Conservation (phyloP, 1,140 invertebrate species). For the Drosophila sulfurigaster region DNA sequence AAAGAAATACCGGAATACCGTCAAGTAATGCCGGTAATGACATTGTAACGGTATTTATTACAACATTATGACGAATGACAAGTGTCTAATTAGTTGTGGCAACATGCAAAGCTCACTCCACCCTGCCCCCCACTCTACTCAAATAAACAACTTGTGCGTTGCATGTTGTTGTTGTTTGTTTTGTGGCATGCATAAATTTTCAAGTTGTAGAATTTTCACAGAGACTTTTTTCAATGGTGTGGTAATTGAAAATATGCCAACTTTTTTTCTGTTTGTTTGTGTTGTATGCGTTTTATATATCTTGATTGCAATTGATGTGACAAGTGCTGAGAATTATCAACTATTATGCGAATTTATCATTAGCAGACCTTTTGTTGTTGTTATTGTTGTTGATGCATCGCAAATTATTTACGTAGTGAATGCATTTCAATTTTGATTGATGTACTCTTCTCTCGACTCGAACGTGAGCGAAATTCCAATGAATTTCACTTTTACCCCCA, state of each 20-base stretch:
- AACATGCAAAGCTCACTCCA: conserved; percentile 47
- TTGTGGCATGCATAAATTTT: conserved; percentile 43
- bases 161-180: conserved; percentile 23
- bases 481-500: conserved; percentile 69
- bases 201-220: conserved; percentile 21
- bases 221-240: conserved; percentile 2
- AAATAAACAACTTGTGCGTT: neutral
- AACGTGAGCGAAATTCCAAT: conserved; percentile 69
- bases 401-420: conserved; percentile 56
- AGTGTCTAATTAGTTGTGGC: conserved; percentile 77
- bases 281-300: neutral
- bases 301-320: conserved; percentile 42
- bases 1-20: conserved; percentile 53
- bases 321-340: conserved; percentile 16
- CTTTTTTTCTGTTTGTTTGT: neutral
- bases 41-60: conserved; percentile 83
- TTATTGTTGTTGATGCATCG: conserved; percentile 31
- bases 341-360: conserved; percentile 26
- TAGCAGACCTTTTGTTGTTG: conserved; percentile 14
- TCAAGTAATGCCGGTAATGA: conserved; percentile 78
- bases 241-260: conserved; percentile 33
- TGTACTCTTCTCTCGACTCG: conserved; percentile 56
- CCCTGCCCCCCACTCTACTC: neutral
- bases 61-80: conserved; percentile 78
- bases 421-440: conserved; percentile 77